These are phyloP conservation scores for Pseudocheirus occidentalis DNA, from an alignment of 2,797 vertebrate species.

Conservation along the genomic window DNA sequence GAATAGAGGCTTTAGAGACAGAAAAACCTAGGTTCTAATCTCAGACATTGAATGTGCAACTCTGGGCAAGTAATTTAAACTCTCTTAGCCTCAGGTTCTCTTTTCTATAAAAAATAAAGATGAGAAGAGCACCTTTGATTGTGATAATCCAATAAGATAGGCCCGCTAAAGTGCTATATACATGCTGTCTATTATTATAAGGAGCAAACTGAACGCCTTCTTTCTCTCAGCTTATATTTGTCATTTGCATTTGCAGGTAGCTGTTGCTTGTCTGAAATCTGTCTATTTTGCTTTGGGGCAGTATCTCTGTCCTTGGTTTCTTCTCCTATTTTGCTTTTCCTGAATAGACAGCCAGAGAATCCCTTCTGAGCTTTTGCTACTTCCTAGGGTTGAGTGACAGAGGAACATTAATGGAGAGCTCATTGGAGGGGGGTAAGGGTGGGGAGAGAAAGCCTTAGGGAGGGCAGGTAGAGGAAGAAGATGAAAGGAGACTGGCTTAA, in stretches of 20 bases:
- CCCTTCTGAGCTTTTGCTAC: not conserved
- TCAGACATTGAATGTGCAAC: not conserved
- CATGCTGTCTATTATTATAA: not conserved
- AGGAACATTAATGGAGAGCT: not conserved
- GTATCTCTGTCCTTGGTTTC: not conserved
- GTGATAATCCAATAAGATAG: not conserved
- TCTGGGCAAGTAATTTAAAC: not conserved
- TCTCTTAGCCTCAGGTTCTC: not conserved
- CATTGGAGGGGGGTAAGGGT: not conserved
- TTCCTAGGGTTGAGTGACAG: not conserved
- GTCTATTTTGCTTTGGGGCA: not conserved
- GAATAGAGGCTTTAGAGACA: not conserved
- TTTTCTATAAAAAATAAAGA: not conserved
- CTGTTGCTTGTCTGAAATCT: not conserved
- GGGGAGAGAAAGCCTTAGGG: not conserved
- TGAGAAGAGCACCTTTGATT: not conserved
- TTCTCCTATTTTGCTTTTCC: not conserved
- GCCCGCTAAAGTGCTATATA: not conserved
- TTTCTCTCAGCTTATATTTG: slow-evolving; percentile 8
- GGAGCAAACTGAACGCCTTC: not conserved
- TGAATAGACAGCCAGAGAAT: not conserved
- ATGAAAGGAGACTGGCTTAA: slow-evolving; percentile 1
- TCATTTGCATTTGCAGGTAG: slow-evolving; percentile 18
- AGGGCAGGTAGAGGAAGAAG: not conserved
- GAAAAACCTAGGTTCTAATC: not conserved